Conservation (phyloP, 2,888 invertebrate genomes). For the Yponomeuta sedellus region DNA sequence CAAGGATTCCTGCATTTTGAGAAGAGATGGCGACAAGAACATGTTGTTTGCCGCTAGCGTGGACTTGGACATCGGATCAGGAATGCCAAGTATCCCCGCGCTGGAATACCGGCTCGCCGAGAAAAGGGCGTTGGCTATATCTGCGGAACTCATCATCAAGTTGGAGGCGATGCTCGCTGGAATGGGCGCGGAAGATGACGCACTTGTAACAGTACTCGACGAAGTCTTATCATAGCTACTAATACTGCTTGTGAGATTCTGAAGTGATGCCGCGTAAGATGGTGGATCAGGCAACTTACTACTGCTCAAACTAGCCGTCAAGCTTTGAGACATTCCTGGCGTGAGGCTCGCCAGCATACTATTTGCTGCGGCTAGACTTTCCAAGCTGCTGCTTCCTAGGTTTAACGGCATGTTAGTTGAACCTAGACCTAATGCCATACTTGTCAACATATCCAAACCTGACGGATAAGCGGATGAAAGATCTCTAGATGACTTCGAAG, state of each 20-base stretch:
- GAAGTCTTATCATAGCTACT: constrained; percentile 61
- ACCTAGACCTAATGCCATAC: constrained; percentile 69
- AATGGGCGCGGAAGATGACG: constrained; percentile 62
- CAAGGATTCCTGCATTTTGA: constrained; percentile 82
- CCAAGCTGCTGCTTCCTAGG: constrained; percentile 58
- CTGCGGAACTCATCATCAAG: constrained; percentile 78
- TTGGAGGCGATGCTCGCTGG: constrained; percentile 76
- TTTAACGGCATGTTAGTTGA: constrained; percentile 60
- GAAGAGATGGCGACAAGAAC: constrained; percentile 83
- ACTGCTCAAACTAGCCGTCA: constrained; percentile 59
- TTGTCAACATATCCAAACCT: constrained; percentile 69
- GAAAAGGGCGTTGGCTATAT: constrained; percentile 81
- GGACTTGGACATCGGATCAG: constrained; percentile 86
- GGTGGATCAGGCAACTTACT: constrained; percentile 66
- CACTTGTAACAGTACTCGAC: constrained; percentile 69
- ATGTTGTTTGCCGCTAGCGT: constrained; percentile 86
- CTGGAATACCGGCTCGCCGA: constrained; percentile 80
- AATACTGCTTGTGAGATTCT: constrained; percentile 59
- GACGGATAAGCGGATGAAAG: constrained; percentile 69
- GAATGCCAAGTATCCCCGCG: constrained; percentile 79
- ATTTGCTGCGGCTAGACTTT: constrained; percentile 69
- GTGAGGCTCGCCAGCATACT: constrained; percentile 64
- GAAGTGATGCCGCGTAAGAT: constrained; percentile 64
- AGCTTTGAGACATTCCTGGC: constrained; percentile 57
- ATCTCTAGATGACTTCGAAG: constrained; percentile 74